A percentile compares a stretch with the other conserved stretches of the same genome.
These are phyloP conservation scores for Dinothrombium tinctorium DNA, from an alignment of 1,140 invertebrate species.

Conservation along the genomic window DNA sequence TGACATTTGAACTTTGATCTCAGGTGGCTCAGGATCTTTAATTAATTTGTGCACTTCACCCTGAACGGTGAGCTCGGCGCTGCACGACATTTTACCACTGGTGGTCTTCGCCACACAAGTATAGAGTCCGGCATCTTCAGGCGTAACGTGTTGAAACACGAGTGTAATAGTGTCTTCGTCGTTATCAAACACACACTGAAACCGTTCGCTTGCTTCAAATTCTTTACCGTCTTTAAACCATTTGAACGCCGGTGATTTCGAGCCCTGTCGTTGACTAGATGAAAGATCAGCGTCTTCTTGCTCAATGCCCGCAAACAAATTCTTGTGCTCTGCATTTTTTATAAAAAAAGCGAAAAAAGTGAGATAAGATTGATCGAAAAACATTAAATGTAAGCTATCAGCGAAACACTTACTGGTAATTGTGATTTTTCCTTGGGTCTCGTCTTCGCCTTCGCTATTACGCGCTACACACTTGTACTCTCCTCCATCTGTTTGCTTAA, in stretches of 20 bases:
- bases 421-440: slow-evolving; percentile 45
- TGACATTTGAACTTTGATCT: slow-evolving; percentile 1
- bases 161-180: slow-evolving; percentile 73
- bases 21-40: slow-evolving; percentile 3
- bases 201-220: slow-evolving; percentile 73
- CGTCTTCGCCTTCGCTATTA: slow-evolving; percentile 55
- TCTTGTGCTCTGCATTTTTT: slow-evolving; percentile 5
- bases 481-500: slow-evolving; percentile 53
- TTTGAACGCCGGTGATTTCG: slow-evolving; percentile 36
- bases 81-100: slow-evolving; percentile 77
- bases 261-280: neutral
- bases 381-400: neutral
- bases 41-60: slow-evolving; percentile 23
- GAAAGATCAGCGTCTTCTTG: neutral
- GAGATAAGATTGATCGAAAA: neutral
- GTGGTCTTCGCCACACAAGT: slow-evolving; percentile 81
- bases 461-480: slow-evolving; percentile 60
- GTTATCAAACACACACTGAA: slow-evolving; percentile 70
- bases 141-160: slow-evolving; percentile 75
- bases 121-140: slow-evolving; percentile 76
- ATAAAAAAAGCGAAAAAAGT: neutral
- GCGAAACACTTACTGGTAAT: slow-evolving; percentile 37
- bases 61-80: slow-evolving; percentile 73
- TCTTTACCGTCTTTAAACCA: slow-evolving; percentile 68
- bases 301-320: slow-evolving; percentile 8